Evolutionary conservation across 2,888 invertebrate species (phyloP), one percentile per base, ranked within the genome.

Genomic region (Drosophila kambysellisi): DNA sequence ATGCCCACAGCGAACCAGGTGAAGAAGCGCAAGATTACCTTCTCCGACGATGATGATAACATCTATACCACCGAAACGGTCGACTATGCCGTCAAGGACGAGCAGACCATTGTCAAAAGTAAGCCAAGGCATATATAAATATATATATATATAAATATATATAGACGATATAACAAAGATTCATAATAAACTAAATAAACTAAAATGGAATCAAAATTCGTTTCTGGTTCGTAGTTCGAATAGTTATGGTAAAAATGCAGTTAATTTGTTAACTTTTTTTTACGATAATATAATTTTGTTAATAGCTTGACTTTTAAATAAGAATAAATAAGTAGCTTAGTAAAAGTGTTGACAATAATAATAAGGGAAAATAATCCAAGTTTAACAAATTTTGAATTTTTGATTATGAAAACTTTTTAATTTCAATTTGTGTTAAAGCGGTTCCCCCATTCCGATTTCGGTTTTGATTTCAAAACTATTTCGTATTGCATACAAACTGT

Each of bases 11-110:
- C 88, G 8, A 78, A 70, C 11, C 78, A 76, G 30, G 78, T 74
- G 1, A 93, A 93, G 74, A 93, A 93, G 63, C 91, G 93, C 35
- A 93, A 93, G 81, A 89, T 93, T 15, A 93, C 93, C n/a, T 93
- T 93, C 78, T 92, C 93, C 46, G 93, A 93, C 66, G 93, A 93
- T 51, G 93, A 93, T 65, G 92, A 93, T 63, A 92, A 92, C 75
- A 91, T 93, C 37, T 93, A 93, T 74, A 91, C 92, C 75, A 92
- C 93, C 68, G 93, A 93, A 81, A 89, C 92, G 25, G 93, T 92
- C 43, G 92, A 93, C 67, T 92, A 91, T 63, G 82, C 84, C 48
- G 83, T 86, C 60, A 92, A 92, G 70, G 92, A 92, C 57, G 93
- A 93, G 50, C 90, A 89, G 73, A 89, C 87, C 32, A 92, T 92